Conservation (phyloP, 2,113 vertebrate genomes). For the Chionodraco myersi region DNA sequence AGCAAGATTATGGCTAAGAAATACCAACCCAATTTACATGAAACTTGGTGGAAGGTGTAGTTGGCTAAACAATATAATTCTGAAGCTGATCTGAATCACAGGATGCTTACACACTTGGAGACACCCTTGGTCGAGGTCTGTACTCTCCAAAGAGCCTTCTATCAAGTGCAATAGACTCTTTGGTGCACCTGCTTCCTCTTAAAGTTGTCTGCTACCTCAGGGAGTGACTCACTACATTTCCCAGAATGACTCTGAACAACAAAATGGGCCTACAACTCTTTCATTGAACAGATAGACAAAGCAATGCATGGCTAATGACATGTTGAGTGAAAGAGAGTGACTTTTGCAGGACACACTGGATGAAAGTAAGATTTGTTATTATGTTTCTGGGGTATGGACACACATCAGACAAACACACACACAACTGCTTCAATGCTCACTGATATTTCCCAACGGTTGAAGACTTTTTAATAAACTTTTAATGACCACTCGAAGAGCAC, state of each 20-base stretch:
- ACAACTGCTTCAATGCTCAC: constrained; percentile 21
- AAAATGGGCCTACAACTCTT: neutral
- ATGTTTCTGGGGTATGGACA: neutral
- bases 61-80: too few relatives aligned
- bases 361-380: neutral
- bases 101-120: too few relatives aligned
- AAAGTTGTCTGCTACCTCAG: neutral
- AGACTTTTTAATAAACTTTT: constrained; percentile 87
- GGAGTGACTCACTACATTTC: constrained; percentile 2
- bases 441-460: constrained; percentile 54
- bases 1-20: too few relatives aligned
- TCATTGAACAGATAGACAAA: neutral
- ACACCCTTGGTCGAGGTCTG: too few relatives aligned
- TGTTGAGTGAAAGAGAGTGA: neutral
- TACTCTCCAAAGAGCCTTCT: too few relatives aligned
- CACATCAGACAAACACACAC: constrained; percentile 11
- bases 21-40: too few relatives aligned
- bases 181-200: neutral
- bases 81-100: too few relatives aligned
- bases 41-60: too few relatives aligned
- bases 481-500: constrained; percentile 85
- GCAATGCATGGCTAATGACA: neutral
- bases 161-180: too few relatives aligned
- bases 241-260: constrained; percentile 14
- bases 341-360: neutral